Base-by-base conservation (phyloP, 2,797 vertebrate genomes). In the Cryptoblepharus egeriae region DNA sequence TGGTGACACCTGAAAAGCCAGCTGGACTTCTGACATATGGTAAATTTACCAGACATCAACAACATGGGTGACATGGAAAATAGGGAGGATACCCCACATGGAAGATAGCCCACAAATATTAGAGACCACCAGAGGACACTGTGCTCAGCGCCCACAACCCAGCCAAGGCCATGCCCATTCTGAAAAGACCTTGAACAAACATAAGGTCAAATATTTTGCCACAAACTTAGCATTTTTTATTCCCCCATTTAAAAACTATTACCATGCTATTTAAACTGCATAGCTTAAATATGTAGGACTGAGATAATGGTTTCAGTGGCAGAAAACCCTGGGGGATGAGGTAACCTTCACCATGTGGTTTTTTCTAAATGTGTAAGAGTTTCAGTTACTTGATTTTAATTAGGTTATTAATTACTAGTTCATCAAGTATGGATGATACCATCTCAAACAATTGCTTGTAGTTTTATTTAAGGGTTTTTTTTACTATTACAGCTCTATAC, bases 361-460 rank as follows among this genome's bases (percentile, higher is more conserved):
- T n/a, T 67, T 57, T 69, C n/a, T 30, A 52, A 83, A 82, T 0
- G 2, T 57, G 82, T 5, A 75, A 73, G 76, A 80, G 80, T 80
- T 55, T 13, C 45, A 79, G 69, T 55, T 84, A 67, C 74, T 89
- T 85, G 26, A 75, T 87, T 89, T 90, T 82, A 86, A 39, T 69
- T 82, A 37, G 85, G 45, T 73, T 0, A 0, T 0, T 81, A 82
- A 83, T 86, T 88, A 92, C 69, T 30, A 77, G 52, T 65, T 72
- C 82, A 85, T 63, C 13, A 70, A 87, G 72, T 30, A 45, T 16
- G 45, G 58, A 45, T 75, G 39, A 74, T 80, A 78, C 26, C 57
- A 69, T 39, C 61, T 82, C 15, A n/a, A 52, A 64, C 72, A 69
- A 35, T 22, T 73, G 8, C 61, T 77, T 84, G 63, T 30, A 58